Conservation (phyloP, 2,797 vertebrate genomes). For the Xenentodon cancila region DNA sequence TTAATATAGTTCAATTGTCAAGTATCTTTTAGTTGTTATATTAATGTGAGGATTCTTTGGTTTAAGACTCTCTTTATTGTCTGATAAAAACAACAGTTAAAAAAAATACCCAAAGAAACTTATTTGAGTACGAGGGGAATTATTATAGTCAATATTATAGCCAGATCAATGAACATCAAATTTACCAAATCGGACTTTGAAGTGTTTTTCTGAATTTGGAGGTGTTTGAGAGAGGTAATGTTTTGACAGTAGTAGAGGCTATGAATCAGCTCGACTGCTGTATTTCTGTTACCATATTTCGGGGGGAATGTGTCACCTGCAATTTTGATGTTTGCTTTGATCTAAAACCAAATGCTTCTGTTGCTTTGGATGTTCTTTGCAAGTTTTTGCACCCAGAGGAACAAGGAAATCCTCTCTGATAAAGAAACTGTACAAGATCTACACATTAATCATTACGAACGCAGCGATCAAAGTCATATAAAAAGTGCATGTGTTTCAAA, state of each 20-base stretch:
- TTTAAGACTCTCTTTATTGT: background rate
- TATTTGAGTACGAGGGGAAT: conserved; percentile 17
- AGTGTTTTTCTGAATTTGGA: conserved; percentile 25
- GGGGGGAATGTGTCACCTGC: conserved; percentile 69
- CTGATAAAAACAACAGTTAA: background rate
- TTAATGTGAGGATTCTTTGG: conserved; percentile 6
- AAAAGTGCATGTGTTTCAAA: background rate
- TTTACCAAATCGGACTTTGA: conserved; percentile 46
- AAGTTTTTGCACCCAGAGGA: conserved; percentile 53
- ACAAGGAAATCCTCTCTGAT: conserved; percentile 76
- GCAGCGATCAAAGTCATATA: conserved; percentile 24
- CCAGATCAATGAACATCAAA: conserved; percentile 23
- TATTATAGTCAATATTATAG: conserved; percentile 39
- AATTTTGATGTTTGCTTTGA: conserved; percentile 70
- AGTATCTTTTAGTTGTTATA: background rate
- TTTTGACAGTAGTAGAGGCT: conserved; percentile 45
- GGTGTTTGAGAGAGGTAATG: conserved; percentile 43
- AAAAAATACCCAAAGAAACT: background rate
- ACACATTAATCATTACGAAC: conserved; percentile 56
- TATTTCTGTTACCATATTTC: conserved; percentile 61
- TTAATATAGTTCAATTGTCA: background rate
- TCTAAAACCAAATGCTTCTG: conserved; percentile 49
- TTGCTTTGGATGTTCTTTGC: conserved; percentile 55
- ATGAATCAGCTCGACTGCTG: conserved; percentile 62
- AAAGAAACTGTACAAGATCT: conserved; percentile 44